These are phyloP conservation scores for Philopotamus ludificatus DNA, from an alignment of 1,140 invertebrate genomes.

Conservation along the genomic window DNA sequence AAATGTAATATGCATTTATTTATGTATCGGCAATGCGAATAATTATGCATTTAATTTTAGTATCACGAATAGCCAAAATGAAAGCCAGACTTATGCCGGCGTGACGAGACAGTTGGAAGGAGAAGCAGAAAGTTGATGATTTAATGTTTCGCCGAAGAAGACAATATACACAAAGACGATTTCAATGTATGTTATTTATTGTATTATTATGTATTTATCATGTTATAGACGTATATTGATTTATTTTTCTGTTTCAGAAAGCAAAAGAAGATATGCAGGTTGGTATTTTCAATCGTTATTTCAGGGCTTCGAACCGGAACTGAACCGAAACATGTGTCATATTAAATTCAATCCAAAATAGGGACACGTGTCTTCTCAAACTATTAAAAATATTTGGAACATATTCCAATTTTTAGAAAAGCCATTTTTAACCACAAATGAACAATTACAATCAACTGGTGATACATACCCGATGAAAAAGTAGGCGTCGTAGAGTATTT, in stretches of 20 bases:
- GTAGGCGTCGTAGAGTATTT: too few relatives aligned
- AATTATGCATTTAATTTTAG: conserved; percentile 41
- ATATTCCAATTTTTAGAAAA: too few relatives aligned
- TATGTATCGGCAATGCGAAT: not conserved
- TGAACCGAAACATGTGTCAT: too few relatives aligned
- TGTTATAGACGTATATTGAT: conserved; percentile 1
- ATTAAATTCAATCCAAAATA: too few relatives aligned
- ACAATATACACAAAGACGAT: conserved; percentile 60
- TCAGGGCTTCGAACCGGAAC: too few relatives aligned
- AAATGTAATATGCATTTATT: too few relatives aligned
- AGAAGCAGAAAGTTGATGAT: conserved; percentile 87
- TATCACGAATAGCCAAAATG: conserved; percentile 55
- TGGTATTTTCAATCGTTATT: conserved; percentile 44
- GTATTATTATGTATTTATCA: not conserved
- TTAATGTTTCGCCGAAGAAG: conserved; percentile 91
- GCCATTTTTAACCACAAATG: too few relatives aligned
- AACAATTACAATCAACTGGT: too few relatives aligned
- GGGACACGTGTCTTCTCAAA: too few relatives aligned
- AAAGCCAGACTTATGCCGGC: conserved; percentile 64
- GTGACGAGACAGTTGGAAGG: conserved; percentile 74
- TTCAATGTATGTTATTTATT: conserved; percentile 47
- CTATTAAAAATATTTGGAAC: too few relatives aligned
- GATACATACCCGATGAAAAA: too few relatives aligned
- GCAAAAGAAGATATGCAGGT: conserved; percentile 68
- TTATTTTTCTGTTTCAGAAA: conserved; percentile 49